Percentiles rank a stretch among this genome's conserved stretches.
Conservation (phyloP, 2,113 vertebrate species). For the Colistium nudipinnis region DNA sequence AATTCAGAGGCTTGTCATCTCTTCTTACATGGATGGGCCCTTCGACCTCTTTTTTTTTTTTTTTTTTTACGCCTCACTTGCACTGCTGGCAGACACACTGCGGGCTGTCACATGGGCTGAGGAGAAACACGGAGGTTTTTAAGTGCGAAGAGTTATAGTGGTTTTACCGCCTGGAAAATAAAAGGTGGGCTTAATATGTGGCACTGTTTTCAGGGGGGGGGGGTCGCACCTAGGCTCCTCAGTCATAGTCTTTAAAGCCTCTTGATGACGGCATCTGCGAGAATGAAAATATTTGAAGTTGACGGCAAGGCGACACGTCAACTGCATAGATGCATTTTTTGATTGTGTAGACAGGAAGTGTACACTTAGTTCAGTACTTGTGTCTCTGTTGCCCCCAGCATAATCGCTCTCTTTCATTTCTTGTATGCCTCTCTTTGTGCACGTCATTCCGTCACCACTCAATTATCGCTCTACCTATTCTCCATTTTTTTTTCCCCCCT, state of each 20-base stretch:
- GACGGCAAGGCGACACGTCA: constrained; percentile 62
- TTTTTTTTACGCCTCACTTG: constrained; percentile 75
- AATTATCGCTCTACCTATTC: constrained; percentile 62
- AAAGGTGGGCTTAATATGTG: constrained; percentile 50
- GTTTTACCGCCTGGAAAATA: constrained; percentile 28
- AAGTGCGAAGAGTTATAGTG: constrained; percentile 60
- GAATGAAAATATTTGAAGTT: constrained; percentile 61
- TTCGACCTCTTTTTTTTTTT: constrained; percentile 75
- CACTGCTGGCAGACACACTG: constrained; percentile 75
- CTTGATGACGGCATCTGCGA: constrained; percentile 36
- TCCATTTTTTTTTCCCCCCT: constrained; percentile 10
- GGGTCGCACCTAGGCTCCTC: constrained; percentile 48
- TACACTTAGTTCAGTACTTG: constrained; percentile 56
- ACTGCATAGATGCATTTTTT: constrained; percentile 52
- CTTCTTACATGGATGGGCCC: constrained; percentile 77
- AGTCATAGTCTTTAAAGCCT: constrained; percentile 49
- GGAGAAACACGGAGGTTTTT: constrained; percentile 60
- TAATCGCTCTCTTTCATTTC: constrained; percentile 68
- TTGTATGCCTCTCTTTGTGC: constrained; percentile 41
- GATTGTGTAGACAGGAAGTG: constrained; percentile 61
- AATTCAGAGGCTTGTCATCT: constrained; percentile 81
- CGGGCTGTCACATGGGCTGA: constrained; percentile 75
- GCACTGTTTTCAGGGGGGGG: constrained; percentile 44
- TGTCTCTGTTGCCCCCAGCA: constrained; percentile 39
- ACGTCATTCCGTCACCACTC: constrained; percentile 62